A percentile compares a stretch with the other conserved stretches of the same genome.
phyloP scores from a whole-genome alignment of 2,888 invertebrate genomes.

The Hirtodrosophila cameraria region DNA sequence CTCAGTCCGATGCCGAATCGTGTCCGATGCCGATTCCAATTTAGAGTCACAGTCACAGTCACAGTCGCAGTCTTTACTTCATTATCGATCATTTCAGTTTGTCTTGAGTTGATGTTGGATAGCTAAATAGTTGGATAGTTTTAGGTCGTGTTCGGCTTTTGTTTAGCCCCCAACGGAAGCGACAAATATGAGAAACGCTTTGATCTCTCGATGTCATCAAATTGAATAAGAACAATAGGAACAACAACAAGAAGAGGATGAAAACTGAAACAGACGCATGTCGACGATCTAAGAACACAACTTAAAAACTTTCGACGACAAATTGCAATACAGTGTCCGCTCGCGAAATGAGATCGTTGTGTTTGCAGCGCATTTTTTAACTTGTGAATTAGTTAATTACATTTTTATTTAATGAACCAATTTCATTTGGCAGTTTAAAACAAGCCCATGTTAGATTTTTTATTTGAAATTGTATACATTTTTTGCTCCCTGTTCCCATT shows the following conservation, averaged over 20 bases:
- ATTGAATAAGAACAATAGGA: constrained; percentile 41
- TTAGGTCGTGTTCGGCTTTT: constrained; percentile 6
- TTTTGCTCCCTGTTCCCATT: too few species aligned
- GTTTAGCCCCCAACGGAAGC: constrained; percentile 54
- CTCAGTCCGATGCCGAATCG: constrained; percentile 27
- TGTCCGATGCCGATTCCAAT: constrained; percentile 22
- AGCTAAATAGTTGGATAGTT: constrained; percentile 3
- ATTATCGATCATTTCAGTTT: constrained; percentile 73
- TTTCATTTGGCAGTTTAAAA: too few species aligned
- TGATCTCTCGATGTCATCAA: constrained; percentile 62
- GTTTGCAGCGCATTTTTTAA: too few species aligned
- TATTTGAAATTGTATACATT: too few species aligned
- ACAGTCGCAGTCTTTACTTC: constrained; percentile 41
- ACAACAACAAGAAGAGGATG: constrained; percentile 4
- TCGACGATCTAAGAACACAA: constrained; percentile 20
- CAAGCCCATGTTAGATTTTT: too few species aligned
- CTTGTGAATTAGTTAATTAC: too few species aligned
- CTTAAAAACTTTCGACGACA: constrained; percentile 16
- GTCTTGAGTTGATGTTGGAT: too few species aligned
- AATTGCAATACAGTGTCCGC: constrained; percentile 17
- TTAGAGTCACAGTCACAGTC: constrained; percentile 21
- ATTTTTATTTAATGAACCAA: too few species aligned
- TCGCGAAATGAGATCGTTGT: too few species aligned
- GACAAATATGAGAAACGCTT: constrained; percentile 62
- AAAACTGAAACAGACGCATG: constrained; percentile 20